Base-by-base conservation (phyloP, 1,140 invertebrate species). In the Tetramorium parvispinum region DNA sequence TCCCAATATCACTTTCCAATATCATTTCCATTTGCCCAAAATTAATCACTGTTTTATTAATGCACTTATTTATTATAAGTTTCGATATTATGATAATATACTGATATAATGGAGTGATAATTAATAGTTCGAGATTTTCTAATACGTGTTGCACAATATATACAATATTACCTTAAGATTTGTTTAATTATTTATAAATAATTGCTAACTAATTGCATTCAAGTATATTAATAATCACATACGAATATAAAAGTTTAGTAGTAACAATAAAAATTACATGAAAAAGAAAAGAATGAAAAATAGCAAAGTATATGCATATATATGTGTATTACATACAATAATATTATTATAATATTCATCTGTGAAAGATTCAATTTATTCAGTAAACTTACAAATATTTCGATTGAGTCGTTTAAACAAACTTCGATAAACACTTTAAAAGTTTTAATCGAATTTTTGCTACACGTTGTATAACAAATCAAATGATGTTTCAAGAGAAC, bases 11-110 rank as follows among this genome's bases (percentile, higher is more conserved):
- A 37, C 32, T 75, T 75, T 3, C n/a, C 71, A 75, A 59, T 13
- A 77, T 77, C 27, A 27, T 27, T 27, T 27, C 75, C 75, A 77
- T 7, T 77, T 77, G 57, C 24, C 55, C 40, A 77, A 77, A 55
- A 77, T 77, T 21, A 63, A 63, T 63, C 40, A 63, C 75, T 77
- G 40, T 77, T 43, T 63, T 13, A 77, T 59, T 43, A 40, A 63
- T 77, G 4, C 1, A 77, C 40, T 77, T 63, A 77, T 77, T 77
- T 63, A 76, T 8, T 76, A 77, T 18, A 10, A 59, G 10, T 61
- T 59, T 43, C 21, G 2, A 1, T 76, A 59, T 75, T 75, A 40
- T 59, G 13, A 76, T 59, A 43, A 59, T 43, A 13, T 18, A 43
- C 5, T 24, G 53, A 27, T 27, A 27, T 27, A 59, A 70, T 18